Base-by-base conservation (phyloP, 2,113 vertebrate genomes). In the Nothobranchius kuhntae region DNA sequence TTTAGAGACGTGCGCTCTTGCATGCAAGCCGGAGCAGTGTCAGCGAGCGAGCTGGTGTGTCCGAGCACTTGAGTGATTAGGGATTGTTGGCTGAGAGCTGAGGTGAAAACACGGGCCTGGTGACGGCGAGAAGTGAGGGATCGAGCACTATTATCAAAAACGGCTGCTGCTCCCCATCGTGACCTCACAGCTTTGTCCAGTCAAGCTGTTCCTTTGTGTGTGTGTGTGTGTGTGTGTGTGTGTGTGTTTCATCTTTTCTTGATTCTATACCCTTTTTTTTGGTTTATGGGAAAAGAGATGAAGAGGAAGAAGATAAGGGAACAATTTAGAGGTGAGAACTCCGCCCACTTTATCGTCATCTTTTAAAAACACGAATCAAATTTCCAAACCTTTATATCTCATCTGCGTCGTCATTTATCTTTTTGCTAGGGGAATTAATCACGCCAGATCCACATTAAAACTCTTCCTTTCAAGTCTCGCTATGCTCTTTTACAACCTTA, bases 81-180 rank as follows among this genome's bases (percentile, higher is more conserved):
- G 66, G 54, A 21, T 54, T 66, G 69, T 46, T 11, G 51, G 65
- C 64, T 76, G 86, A 80, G 79, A 79, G 75, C 73, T 53, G 77
- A 86, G 64, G 69, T 68, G 69, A 86, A 83, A 78, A 82, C 70
- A 56, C 15, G 81, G 72, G 68, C 77, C 67, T 30, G 14, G 74
- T 75, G 78, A 82, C 75, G 59, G 71, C 60, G 70, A 75, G 73
- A 86, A 80, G 76, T 69, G 69, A 76, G 70, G 73, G 82, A 84
- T 88, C 69, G 78, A 74, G 69, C 73, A 69, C 80, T 77, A 76
- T 82, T 83, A 87, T 89, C 77, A 84, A 78, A 85, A 87, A 79
- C 36, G 58, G 85, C 77, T 71, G 59, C 66, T 60, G 71, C 77
- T 79, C 77, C 82, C 79, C 50, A 61, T 77, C 68, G 81, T 17